Evolutionary conservation across 2,888 invertebrate species (phyloP), one percentile per base, ranked within the genome.

Genomic region (Galerucella calmariensis): DNA sequence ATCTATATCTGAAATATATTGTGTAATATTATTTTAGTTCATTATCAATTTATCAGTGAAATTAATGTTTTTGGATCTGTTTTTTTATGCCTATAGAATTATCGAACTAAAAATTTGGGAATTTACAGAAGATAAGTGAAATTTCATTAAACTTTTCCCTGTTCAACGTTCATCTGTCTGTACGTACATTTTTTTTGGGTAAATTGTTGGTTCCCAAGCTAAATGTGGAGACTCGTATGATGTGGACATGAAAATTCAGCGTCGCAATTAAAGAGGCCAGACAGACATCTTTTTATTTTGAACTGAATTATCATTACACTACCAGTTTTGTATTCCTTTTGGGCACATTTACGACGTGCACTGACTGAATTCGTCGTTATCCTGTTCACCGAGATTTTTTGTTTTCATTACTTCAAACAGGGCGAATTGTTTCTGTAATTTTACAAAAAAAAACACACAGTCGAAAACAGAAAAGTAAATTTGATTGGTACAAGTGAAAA

Each of bases 231-330:
- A 51, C 66, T 66, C 24, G 59, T n/a, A 61, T 61, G 48, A 72
- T 66, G 67, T 67, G 72, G 73, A 75, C 78, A 75, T 77, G 76
- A 79, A 78, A 79, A 81, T 79, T 80, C 74, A 75, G 78, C 77
- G 74, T 79, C 67, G 78, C 78, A 79, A 80, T 80, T 80, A 78
- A 41, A 74, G 63, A 79, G 79, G 79, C 78, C 81, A 81, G 81
- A 81, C 81, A 81, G 81, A 81, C 81, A 81, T 81, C 81, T 81
- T 81, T 81, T 81, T 80, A 78, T 75, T 81, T 81, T 79, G 77
- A 75, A 74, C 73, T 77, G 79, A 80, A 81, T 81, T 80, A 79
- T 76, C 79, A 81, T 81, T 78, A 79, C 80, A 78, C 76, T 79
- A 80, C 81, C 77, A 80, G 79, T 75, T 80, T 79, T 79, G 77